Evolutionary conservation across 92 coral and sea anemone genomes (phyloP).

Genomic region (Palythoa caribaeorum): DNA sequence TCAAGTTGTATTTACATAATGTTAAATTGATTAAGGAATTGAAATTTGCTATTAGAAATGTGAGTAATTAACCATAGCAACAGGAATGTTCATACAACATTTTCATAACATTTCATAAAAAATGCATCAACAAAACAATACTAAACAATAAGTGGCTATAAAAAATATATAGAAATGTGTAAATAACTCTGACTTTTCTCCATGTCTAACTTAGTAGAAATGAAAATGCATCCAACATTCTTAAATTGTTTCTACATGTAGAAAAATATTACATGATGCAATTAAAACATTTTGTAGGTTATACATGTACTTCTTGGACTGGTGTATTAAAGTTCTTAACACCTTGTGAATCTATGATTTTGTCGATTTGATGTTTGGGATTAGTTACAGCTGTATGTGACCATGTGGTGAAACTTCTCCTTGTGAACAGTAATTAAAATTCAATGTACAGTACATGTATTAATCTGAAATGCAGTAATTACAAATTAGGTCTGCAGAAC

Average conservation of each 20-base stretch:
- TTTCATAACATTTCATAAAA: constrained; percentile 9
- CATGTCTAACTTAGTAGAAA: constrained; percentile 18
- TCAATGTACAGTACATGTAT: constrained; percentile 27
- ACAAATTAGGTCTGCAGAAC: constrained; percentile 70
- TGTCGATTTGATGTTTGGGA: constrained; percentile 39
- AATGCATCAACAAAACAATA: constrained; percentile 9
- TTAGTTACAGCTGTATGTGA: constrained; percentile 35
- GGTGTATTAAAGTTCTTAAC: constrained; percentile 35
- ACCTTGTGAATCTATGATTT: constrained; percentile 36
- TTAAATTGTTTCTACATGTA: constrained; percentile 13
- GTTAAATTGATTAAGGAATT: constrained; percentile 24
- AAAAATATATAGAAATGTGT: constrained; percentile 16
- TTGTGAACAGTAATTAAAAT: constrained; percentile 15
- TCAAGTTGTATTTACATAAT: constrained; percentile 26
- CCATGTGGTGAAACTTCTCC: constrained; percentile 5
- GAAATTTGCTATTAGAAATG: constrained; percentile 20
- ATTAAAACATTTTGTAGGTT: constrained; percentile 15
- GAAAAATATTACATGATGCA: background rate
- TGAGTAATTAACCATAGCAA: constrained; percentile 4
- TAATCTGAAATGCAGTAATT: constrained; percentile 61
- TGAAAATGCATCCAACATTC: constrained; percentile 26
- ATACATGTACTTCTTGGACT: constrained; percentile 36
- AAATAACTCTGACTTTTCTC: constrained; percentile 31
- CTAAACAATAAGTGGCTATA: constrained; percentile 15
- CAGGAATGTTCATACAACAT: constrained; percentile 14